Evolutionary conservation across 2,113 vertebrate species (phyloP).

Genomic region (Mola mola): DNA sequence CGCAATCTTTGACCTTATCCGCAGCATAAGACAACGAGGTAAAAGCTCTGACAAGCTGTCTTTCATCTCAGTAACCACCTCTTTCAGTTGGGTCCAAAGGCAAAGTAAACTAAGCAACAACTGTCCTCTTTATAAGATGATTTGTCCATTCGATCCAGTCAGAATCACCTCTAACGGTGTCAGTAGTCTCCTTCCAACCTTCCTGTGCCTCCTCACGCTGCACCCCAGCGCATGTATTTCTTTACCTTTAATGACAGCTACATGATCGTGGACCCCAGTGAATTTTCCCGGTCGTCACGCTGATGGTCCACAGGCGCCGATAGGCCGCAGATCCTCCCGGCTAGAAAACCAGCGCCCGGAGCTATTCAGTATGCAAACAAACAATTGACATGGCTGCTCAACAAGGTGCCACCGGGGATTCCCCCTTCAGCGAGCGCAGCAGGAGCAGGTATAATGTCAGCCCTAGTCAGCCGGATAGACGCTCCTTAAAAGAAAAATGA

Average conservation of each 20-base stretch:
- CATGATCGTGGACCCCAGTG: slow-evolving; percentile 27
- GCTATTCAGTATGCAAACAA: slow-evolving; percentile 78
- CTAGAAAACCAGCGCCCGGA: slow-evolving; percentile 55
- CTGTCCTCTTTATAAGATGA: not conserved
- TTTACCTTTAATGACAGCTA: slow-evolving; percentile 37
- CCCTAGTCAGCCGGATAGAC: slow-evolving; percentile 26
- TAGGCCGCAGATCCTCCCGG: slow-evolving; percentile 55
- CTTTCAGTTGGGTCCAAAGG: not conserved
- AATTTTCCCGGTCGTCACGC: slow-evolving; percentile 32
- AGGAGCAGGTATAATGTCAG: slow-evolving; percentile 63
- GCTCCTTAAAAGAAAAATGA: slow-evolving; percentile 42
- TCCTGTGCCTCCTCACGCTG: not conserved
- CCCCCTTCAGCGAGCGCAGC: slow-evolving; percentile 63
- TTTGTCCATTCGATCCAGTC: not conserved
- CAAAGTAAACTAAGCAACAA: not conserved
- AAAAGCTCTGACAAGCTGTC: slow-evolving; percentile 45
- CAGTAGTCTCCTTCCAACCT: not conserved
- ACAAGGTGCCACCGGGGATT: slow-evolving; percentile 72
- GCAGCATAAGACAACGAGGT: slow-evolving; percentile 40
- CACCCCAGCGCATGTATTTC: slow-evolving; percentile 15
- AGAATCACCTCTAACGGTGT: not conserved
- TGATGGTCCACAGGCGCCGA: slow-evolving; percentile 46
- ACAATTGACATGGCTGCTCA: slow-evolving; percentile 76
- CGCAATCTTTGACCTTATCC: slow-evolving; percentile 56
- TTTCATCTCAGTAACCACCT: slow-evolving; percentile 33